These are phyloP conservation scores for Thera britannica DNA, from an alignment of 2,888 invertebrate species.

Conservation along the genomic window DNA sequence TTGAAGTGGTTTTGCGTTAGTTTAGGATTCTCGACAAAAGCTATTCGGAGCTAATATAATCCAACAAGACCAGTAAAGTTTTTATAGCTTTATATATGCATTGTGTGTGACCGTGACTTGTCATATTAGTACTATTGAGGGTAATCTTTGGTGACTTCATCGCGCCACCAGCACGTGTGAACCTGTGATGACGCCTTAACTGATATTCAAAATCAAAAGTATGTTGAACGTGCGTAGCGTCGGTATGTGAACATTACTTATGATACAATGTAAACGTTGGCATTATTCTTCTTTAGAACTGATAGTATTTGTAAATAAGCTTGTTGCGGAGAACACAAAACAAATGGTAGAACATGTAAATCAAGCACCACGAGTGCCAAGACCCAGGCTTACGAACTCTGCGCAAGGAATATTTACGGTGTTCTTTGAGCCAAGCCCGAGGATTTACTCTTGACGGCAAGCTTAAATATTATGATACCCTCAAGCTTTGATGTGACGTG, in stretches of 20 bases:
- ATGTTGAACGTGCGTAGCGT: constrained; percentile 39
- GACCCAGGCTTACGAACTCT: constrained; percentile 42
- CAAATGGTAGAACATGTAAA: constrained; percentile 41
- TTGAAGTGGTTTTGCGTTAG: constrained; percentile 1
- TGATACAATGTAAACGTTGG: constrained; percentile 39
- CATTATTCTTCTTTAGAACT: constrained; percentile 39
- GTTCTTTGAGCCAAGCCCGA: constrained; percentile 40
- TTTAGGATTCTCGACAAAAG: neutral
- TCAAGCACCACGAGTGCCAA: constrained; percentile 42
- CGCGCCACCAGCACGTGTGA: constrained; percentile 31
- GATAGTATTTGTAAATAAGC: constrained; percentile 44
- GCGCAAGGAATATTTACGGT: constrained; percentile 41
- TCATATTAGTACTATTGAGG: constrained; percentile 17
- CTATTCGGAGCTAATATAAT: neutral
- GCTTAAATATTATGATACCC: constrained; percentile 39
- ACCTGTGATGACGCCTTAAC: constrained; percentile 25
- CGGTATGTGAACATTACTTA: constrained; percentile 33
- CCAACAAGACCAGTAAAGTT: no score
- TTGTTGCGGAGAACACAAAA: constrained; percentile 33
- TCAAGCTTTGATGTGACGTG: constrained; percentile 37
- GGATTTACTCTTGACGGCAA: constrained; percentile 41
- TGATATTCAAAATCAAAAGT: constrained; percentile 39
- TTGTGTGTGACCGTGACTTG: constrained; percentile 10
- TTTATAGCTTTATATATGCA: constrained; percentile 1
- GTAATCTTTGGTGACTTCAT: constrained; percentile 27